Base-by-base conservation (phyloP, 2,888 invertebrate genomes). In the Philonicus albiceps region DNA sequence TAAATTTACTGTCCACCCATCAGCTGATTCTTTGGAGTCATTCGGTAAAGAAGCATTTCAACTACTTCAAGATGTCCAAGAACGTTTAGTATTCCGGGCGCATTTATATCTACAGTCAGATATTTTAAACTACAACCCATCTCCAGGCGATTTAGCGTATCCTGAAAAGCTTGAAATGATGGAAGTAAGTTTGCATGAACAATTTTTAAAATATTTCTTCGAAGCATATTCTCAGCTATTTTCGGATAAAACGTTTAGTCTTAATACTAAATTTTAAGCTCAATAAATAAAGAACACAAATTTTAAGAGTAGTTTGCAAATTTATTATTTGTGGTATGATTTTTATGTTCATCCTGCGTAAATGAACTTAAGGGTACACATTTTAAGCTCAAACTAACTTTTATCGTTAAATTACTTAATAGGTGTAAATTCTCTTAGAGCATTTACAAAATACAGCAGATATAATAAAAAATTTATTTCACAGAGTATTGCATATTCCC, bases 151-250 rank as follows among this genome's bases (percentile, higher is more conserved):
- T 93, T 94, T 99, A 88, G 98, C 99, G 0, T 99, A 99, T 93
- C 99, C 99, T 0, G 98, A 98, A 90, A 99, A 99, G 92, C 93
- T 99, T 88, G 95, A 97, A 91, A 98, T 99, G 97, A 99, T 99
- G 98, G 98, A 98, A 94, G 97, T 94, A 37, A 34, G 27, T 74
- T 74, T 3, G 34, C n/a, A 43, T n/a, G 1, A 16, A 13, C 13
- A 16, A 43, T 13, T 43, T 43, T 3, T 3, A 43, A 43, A 43
- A 3, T 43, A 16, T 13, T 6, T 7, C 2, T n/a, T 49, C 13
- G n/a, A n/a, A n/a, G n/a, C n/a, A n/a, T n/a, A n/a, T n/a, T n/a
- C n/a, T n/a, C n/a, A n/a, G n/a, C n/a, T n/a, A n/a, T n/a, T n/a
- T n/a, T n/a, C n/a, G n/a, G n/a, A n/a, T n/a, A n/a, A n/a, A n/a